Base-by-base conservation (phyloP, 2,888 invertebrate genomes). In the Ryuthela nishihirai region DNA sequence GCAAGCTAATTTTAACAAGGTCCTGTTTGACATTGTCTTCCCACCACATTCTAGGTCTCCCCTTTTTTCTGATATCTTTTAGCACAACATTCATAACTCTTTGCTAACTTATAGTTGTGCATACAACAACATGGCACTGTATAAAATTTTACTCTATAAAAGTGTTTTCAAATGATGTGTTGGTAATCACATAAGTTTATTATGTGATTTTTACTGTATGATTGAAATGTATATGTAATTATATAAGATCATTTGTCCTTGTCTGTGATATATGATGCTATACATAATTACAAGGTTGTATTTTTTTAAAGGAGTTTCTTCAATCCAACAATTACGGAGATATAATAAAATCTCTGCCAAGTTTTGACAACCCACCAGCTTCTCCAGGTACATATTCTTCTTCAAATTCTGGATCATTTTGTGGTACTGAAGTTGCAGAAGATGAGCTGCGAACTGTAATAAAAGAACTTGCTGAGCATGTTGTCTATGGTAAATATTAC, bases 381-480 rank as follows among this genome's bases (percentile, higher is more conserved):
- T 26, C 50, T 7, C 46, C 56, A 2, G 40, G 24, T 18, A 45
- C 47, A 24, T 20, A 43, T 10, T 39, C 44, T 10, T 44, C 39
- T 10, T 17, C 35, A n/a, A 38, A 24, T 21, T 41, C 36, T 4
- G 21, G 24, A 4, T 89, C 90, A 43, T 75, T 91, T 54, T 89
- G 88, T 71, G 90, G 89, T 1, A 86, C 86, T 0, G 90, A 90
- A 70, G 78, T 85, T 10, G 85, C 88, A 25, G 83, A 83, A 55
- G 71, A 71, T 40, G 89, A 90, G 68, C 85, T 90, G 69, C 83
- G 88, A 69, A 82, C 83, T 69, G 80, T 92, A 68, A 87, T 94
- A 0, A 88, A 91, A 66, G 85, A 83, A 54, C 85, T 95, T 62
- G 93, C 91, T 1, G 82, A 87, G 58, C 94, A 95, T 77, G 82